Percentiles rank a stretch among this genome's conserved stretches.
Conservation (phyloP, 2,797 vertebrate genomes). For the Lepus oiostolus region DNA sequence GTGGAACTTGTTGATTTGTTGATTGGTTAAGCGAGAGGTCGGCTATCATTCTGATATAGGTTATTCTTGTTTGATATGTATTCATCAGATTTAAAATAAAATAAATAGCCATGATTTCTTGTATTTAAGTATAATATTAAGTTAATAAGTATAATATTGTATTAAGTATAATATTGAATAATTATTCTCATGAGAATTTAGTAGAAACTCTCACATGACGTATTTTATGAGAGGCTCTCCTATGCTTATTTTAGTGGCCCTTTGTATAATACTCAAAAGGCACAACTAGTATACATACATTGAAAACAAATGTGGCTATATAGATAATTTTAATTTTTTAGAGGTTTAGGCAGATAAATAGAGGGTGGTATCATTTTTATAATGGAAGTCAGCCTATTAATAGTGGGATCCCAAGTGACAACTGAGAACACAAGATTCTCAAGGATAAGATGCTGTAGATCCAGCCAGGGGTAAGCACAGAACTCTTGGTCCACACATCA, state of each 20-base stretch:
- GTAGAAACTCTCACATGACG: background rate
- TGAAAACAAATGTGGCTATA: background rate
- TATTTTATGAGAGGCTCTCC: background rate
- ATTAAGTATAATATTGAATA: background rate
- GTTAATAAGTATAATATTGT: too few relatives aligned
- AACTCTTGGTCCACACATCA: background rate
- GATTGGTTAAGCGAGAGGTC: background rate
- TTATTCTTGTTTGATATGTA: background rate
- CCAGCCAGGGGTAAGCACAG: background rate
- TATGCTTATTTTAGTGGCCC: background rate
- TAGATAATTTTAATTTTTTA: background rate
- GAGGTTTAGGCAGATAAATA: background rate
- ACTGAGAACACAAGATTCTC: background rate
- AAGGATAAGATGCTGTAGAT: background rate
- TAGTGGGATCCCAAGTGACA: background rate
- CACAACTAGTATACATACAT: background rate
- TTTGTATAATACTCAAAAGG: background rate
- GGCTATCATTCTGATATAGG: background rate
- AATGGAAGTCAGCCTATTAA: background rate
- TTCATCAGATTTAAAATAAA: conserved; percentile 1
- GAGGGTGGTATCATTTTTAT: background rate
- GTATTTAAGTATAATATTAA: too few relatives aligned
- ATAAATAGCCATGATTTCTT: background rate
- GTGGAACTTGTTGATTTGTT: background rate
- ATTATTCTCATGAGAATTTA: background rate